Base-by-base conservation (phyloP, 2,888 invertebrate species). In the Pollenia amentaria region DNA sequence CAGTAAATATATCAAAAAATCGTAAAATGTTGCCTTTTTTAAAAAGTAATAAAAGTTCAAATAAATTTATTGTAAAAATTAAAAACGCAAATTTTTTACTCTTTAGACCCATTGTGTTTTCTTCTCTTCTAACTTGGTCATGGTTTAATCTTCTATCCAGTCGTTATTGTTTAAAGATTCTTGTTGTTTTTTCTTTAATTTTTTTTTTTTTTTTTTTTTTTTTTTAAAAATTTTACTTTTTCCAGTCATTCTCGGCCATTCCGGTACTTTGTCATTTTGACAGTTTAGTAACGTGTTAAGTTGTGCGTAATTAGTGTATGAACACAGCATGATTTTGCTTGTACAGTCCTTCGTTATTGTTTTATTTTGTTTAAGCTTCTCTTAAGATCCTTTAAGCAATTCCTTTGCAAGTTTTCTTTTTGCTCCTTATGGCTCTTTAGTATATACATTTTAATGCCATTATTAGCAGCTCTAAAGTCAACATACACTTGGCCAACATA, bases 241-340 rank as follows among this genome's bases (percentile, higher is more conserved):
- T 55, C 29, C 38, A 60, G 46, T 48, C 57, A 65, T 57, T 42
- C 18, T 11, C 44, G 18, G 40, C 57, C n/a, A 51, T 79, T 80
- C 77, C 53, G 65, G 57, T 73, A 69, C 82, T 64, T 76, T 82
- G 87, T 83, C 85, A 83, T 76, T 80, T 82, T 83, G 87, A 78
- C 85, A 85, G 77, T 88, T 82, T 72, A 84, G 79, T 67, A 77
- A 79, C 44, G 53, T 65, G 79, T 62, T 83, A 69, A 85, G 85
- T 84, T 79, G 82, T 84, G 76, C 80, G 80, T 88, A 88, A 88
- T 88, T 88, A 87, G 87, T 85, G 67, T 48, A 46, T 57, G 87
- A 80, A 70, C 85, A 44, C 80, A 87, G 87, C 88, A 83, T 83
- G 83, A 83, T 83, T 85, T 55, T 62, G 40, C 60, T 55, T 11